Evolutionary conservation across 2,113 vertebrate genomes (phyloP), one percentile per base, ranked within the genome.

Genomic region (Anas platyrhynchos): DNA sequence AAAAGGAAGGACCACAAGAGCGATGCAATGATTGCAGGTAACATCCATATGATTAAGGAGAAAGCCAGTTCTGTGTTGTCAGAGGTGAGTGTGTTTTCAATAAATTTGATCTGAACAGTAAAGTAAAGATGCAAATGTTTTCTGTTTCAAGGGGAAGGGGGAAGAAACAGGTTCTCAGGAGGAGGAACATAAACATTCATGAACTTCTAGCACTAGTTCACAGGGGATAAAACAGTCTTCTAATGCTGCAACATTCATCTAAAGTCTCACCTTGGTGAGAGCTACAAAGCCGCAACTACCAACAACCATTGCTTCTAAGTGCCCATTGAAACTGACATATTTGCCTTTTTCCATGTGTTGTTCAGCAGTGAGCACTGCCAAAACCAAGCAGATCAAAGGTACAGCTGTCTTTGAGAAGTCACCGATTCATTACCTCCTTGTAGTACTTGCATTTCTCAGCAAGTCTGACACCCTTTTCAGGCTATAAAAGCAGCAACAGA

Each of bases 401-500:
- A 38, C 20, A 62, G 34, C 55, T 43, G 21, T 17, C 86, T 56
- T 66, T 25, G 31, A 56, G 14, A 41, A 82, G 20, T 55, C 29
- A 52, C 34, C 65, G 4, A 34, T 76, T 73, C 52, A 44, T 55
- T 66, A 78, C 27, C 56, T 88, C 83, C 71, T 68, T 48, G 44
- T n/a, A 82, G 41, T 43, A 83, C 26, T 67, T 50, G 36, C 10
- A 61, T 56, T 83, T 88, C 73, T 94, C 56, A 66, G 50, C 68
- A 83, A 77, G 77, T 58, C 67, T 83, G 68, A 56, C 74, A 55
- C 82, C 82, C 74, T 91, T 89, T 74, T 58, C 21, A 91, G 34
- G 78, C 55, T 89, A 65, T 80, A 81, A 93, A 94, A 61, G 78
- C 65, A 95, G 66, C 78, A 95, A 74, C 15, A 89, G 65, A 89